phyloP scores from a whole-genome alignment of 2,113 vertebrate species.

The Gallinago paraguaiae region DNA sequence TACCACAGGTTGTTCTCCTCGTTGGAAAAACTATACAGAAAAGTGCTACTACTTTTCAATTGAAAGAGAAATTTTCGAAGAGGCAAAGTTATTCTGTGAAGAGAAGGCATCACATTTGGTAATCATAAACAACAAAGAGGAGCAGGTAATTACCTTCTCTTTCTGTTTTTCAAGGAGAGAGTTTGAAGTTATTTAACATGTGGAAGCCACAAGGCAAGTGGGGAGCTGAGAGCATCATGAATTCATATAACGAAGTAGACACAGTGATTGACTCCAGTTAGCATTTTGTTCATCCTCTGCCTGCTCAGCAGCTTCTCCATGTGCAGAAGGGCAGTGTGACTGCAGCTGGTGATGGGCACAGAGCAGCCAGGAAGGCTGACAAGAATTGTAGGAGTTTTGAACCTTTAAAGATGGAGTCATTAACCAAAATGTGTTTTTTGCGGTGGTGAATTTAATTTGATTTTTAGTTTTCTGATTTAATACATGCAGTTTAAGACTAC shows the following conservation, averaged over 20 bases:
- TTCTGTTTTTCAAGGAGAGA: background rate
- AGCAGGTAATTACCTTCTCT: constrained; percentile 81
- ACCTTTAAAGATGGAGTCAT: background rate
- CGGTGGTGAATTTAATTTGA: background rate
- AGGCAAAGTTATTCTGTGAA: constrained; percentile 83
- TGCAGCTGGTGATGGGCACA: background rate
- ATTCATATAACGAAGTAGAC: background rate
- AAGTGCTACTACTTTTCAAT: constrained; percentile 92
- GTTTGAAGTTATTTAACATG: constrained; percentile 4
- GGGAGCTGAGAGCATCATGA: background rate
- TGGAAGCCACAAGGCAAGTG: background rate
- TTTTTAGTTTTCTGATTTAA: background rate
- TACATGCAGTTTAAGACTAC: background rate
- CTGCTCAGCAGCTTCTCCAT: background rate
- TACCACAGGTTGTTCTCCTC: constrained; percentile 81
- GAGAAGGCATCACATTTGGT: constrained; percentile 79
- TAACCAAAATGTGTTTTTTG: background rate
- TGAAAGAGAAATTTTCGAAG: constrained; percentile 84
- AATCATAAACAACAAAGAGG: constrained; percentile 87
- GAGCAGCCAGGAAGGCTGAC: background rate
- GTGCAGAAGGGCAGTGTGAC: background rate
- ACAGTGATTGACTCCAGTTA: background rate
- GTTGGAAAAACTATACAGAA: constrained; percentile 86
- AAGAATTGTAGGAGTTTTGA: background rate
- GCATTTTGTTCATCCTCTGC: background rate